Evolutionary conservation across 1,140 invertebrate genomes (phyloP), one percentile per base, ranked within the genome.

Genomic region (Drosophila guanche): DNA sequence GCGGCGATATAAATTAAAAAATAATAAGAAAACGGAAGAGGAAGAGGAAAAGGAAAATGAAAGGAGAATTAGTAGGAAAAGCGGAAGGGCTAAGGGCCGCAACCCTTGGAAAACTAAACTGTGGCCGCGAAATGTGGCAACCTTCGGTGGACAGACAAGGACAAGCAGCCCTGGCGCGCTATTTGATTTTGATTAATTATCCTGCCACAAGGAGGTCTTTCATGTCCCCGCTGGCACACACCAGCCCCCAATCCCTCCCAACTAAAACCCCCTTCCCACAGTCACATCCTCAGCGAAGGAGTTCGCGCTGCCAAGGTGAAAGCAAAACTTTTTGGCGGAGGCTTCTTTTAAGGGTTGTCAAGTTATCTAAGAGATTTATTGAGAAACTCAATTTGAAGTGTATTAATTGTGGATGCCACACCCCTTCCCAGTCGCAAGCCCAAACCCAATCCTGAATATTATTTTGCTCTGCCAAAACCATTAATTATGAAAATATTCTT

Each of bases 141-240:
- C 33, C 33, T 80, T 74, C 58, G 59, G 1, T 37, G 47, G 56
- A 59, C 76, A 53, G 70, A 72, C 70, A 79, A 65, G 74, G 51
- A 72, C 68, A 66, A 51, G 68, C 47, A 40, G 37, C 29, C 55
- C 51, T 47, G 69, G 74, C 85, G 76, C 70, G 76, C 70, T 65
- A 72, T 89, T 90, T 90, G 83, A 90, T 90, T 90, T 90, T 90
- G 89, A 90, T 90, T 90, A 90, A 90, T 90, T 90, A 85, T 73
- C 41, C 77, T 67, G 57, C 58, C 42, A 69, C 54, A 41, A 79
- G 61, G 57, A 60, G 50, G 53, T 73, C 79, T 88, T 86, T 88
- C 43, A 75, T 88, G 65, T 76, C 54, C 61, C 83, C 70, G 81
- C 74, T 51, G 47, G 51, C 52, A 61, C 37, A 56, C 43, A 51